Evolutionary conservation across 2,888 invertebrate genomes (phyloP).

Genomic region (Ctenicera cuprea): DNA sequence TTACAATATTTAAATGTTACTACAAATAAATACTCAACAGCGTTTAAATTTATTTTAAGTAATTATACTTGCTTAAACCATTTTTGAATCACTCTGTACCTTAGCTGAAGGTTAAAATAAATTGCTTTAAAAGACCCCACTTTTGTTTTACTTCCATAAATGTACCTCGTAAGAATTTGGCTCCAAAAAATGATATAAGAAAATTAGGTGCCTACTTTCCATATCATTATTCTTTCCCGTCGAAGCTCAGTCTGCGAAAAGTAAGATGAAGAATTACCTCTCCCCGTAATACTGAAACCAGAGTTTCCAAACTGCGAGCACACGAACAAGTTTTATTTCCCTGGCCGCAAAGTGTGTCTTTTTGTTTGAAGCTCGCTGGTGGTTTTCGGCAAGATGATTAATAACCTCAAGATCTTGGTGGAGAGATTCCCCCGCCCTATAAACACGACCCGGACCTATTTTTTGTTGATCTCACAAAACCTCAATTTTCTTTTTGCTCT

Average conservation of each 20-base stretch:
- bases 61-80: too few relatives aligned
- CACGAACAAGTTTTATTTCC: conserved; percentile 36
- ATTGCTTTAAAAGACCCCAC: conserved; percentile 15
- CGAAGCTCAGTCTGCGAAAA: conserved; percentile 40
- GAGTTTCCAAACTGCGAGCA: conserved; percentile 40
- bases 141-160: conserved; percentile 29
- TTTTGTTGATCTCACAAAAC: conserved; percentile 61
- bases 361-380: conserved; percentile 58
- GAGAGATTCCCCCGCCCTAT: conserved; percentile 57
- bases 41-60: too few relatives aligned
- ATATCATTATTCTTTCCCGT: conserved; percentile 47
- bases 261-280: conserved; percentile 47
- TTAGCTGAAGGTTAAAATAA: conserved; percentile 1
- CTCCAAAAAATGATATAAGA: conserved; percentile 41
- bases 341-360: conserved; percentile 29
- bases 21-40: too few relatives aligned
- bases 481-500: conserved; percentile 64
- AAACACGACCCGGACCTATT: conserved; percentile 57
- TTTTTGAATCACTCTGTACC: too few relatives aligned
- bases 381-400: conserved; percentile 59
- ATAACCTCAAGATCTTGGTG: conserved; percentile 57
- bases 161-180: conserved; percentile 30
- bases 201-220: conserved; percentile 48
- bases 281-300: conserved; percentile 41
- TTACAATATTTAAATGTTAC: too few relatives aligned